Conservation (phyloP, 2,797 vertebrate genomes). For the Gastrophryne carolinensis region DNA sequence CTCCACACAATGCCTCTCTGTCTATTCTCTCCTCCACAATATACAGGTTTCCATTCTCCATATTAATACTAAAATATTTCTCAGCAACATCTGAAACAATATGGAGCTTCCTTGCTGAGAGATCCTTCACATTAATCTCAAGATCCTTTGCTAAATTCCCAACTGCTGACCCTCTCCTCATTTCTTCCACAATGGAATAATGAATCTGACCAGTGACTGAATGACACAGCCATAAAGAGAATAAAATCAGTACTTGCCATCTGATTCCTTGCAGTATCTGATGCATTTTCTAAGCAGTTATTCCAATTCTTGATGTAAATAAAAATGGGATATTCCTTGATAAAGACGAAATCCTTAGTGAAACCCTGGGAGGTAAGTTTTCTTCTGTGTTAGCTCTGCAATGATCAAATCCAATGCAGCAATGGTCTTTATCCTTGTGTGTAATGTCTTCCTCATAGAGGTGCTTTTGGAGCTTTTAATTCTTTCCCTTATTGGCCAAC, state of each 20-base stretch:
- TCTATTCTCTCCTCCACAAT: slow-evolving; percentile 63
- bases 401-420: background rate
- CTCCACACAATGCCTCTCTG: slow-evolving; percentile 61
- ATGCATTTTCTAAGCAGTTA: background rate
- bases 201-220: slow-evolving; percentile 36
- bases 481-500: slow-evolving; percentile 70
- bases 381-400: background rate
- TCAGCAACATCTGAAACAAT: slow-evolving; percentile 58
- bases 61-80: slow-evolving; percentile 65
- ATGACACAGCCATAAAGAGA: background rate
- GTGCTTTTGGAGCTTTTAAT: background rate
- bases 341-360: background rate
- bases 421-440: background rate
- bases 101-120: slow-evolving; percentile 58
- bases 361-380: background rate
- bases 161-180: slow-evolving; percentile 8
- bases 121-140: slow-evolving; percentile 58
- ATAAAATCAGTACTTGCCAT: slow-evolving; percentile 17
- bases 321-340: background rate
- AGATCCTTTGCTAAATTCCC: slow-evolving; percentile 54
- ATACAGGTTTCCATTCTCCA: slow-evolving; percentile 61
- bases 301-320: background rate
- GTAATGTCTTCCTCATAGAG: background rate
- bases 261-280: background rate
- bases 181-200: slow-evolving; percentile 28